Conservation (phyloP, 64 coral and sea anemone species). For the Acropora tenuis region DNA sequence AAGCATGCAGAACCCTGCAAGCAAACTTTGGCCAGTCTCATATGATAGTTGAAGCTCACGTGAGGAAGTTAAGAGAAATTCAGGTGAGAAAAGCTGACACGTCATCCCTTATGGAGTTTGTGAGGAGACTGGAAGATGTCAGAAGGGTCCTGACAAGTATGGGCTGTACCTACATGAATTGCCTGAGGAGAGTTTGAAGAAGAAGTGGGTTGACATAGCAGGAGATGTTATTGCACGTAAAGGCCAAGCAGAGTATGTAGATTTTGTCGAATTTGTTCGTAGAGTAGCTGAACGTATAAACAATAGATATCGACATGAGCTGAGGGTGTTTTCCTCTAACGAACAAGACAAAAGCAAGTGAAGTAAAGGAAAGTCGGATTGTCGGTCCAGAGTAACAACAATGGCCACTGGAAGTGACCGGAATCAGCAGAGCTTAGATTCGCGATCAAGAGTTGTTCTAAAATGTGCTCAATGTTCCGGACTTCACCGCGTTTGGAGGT, state of each 20-base stretch:
- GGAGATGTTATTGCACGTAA: conserved; percentile 68
- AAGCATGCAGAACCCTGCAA: neutral
- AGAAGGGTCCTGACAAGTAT: conserved; percentile 59
- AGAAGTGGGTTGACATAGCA: conserved; percentile 73
- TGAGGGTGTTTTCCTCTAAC: conserved; percentile 18
- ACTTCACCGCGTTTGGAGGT: neutral
- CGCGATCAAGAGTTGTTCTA: neutral
- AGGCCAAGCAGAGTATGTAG: conserved; percentile 44
- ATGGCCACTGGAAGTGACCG: conserved; percentile 46
- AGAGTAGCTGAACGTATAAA: conserved; percentile 67
- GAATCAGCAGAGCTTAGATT: neutral
- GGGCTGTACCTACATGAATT: conserved; percentile 12
- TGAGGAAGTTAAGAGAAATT: conserved; percentile 69
- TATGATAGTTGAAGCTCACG: conserved; percentile 70
- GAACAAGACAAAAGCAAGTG: conserved; percentile 7
- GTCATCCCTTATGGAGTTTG: conserved; percentile 78
- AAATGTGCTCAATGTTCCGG: conserved; percentile 32
- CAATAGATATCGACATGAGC: conserved; percentile 74
- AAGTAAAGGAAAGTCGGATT: conserved; percentile 14
- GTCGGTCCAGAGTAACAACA: conserved; percentile 42
- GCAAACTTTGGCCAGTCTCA: neutral
- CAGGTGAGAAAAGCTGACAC: conserved; percentile 46
- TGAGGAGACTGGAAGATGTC: conserved; percentile 60
- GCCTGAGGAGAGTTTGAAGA: conserved; percentile 74
- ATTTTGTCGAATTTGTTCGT: conserved; percentile 58